Evolutionary conservation across 2,113 vertebrate species (phyloP), one percentile per base, ranked within the genome.

Genomic region (Antennarius striatus): DNA sequence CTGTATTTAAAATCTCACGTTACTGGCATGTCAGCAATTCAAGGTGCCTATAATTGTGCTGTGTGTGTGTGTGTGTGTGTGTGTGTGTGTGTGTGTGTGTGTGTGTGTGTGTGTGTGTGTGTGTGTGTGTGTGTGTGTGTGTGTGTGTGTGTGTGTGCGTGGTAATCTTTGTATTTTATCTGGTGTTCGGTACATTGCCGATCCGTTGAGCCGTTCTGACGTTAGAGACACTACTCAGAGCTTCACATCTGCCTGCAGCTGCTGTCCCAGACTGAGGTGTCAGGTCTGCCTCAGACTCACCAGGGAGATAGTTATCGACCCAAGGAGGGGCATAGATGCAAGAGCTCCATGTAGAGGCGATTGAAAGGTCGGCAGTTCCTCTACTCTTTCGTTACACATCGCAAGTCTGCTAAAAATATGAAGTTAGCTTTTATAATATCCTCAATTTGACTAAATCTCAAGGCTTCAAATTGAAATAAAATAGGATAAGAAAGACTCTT

Each of bases 171-270:
- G 11, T n/a, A 4, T 66, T 39, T 75, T 17, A 46, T 46, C 29
- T 17, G 5, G 50, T 46, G 48, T 30, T 63, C 58, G 39, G 77
- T 46, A 15, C 56, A 55, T 63, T 56, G 29, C 73, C 45, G 46
- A 70, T 17, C 56, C 56, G 67, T 22, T 77, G 48, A 69, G 58
- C 59, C 63, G 11, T 54, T 67, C 51, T 52, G 53, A 57, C 56
- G 55, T 75, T 61, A 75, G 67, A 77, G 73, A 77, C 60, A 67
- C 73, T 83, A 75, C 64, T 77, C 17, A 56, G 65, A 62, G 64
- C 63, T 71, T 61, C 70, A 68, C 80, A 83, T 86, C 75, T 85
- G 80, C 62, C 70, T 17, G 16, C 83, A 83, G 79, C 70, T 85
- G 84, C 64, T 80, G 60, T 63, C 58, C 66, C 77, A 79, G 72